phyloP scores from a whole-genome alignment of 2,113 vertebrate species.

The Corythornis cristatus region DNA sequence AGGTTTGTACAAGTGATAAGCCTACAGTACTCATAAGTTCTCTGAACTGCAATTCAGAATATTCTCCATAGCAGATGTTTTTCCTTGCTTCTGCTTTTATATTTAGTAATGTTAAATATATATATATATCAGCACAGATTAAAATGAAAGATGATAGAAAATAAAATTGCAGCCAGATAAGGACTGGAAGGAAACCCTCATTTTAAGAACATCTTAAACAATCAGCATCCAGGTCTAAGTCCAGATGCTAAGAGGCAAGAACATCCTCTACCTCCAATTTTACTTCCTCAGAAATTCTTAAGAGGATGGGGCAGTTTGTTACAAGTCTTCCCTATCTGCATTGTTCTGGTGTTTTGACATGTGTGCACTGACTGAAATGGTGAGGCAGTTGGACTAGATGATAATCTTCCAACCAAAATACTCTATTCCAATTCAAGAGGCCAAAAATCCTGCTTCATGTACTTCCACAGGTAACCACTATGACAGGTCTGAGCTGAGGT shows the following conservation, averaged over 20 bases:
- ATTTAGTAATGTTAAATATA: not conserved
- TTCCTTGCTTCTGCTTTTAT: slow-evolving; percentile 41
- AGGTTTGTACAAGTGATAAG: slow-evolving; percentile 33
- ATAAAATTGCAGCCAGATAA: slow-evolving; percentile 38
- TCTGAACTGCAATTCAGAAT: slow-evolving; percentile 5
- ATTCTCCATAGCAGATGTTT: slow-evolving; percentile 45
- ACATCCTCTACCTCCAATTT: not conserved
- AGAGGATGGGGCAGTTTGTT: not conserved
- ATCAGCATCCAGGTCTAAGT: not conserved
- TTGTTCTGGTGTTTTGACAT: not conserved
- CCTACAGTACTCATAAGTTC: slow-evolving; percentile 5
- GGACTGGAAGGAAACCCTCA: not conserved
- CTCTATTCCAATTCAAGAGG: not conserved
- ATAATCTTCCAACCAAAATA: not conserved
- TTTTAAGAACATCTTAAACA: not conserved
- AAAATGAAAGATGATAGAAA: slow-evolving; percentile 34
- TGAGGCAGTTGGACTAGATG: not conserved
- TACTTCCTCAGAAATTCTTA: not conserved
- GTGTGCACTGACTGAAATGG: not conserved
- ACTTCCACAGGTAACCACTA: not conserved
- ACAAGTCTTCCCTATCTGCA: not conserved
- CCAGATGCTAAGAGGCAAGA: not conserved
- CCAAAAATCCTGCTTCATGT: not conserved
- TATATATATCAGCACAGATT: not conserved
- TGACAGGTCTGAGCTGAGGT: not conserved